Conservation (phyloP, 2,113 vertebrate species). For the Cinclus mexicanus region DNA sequence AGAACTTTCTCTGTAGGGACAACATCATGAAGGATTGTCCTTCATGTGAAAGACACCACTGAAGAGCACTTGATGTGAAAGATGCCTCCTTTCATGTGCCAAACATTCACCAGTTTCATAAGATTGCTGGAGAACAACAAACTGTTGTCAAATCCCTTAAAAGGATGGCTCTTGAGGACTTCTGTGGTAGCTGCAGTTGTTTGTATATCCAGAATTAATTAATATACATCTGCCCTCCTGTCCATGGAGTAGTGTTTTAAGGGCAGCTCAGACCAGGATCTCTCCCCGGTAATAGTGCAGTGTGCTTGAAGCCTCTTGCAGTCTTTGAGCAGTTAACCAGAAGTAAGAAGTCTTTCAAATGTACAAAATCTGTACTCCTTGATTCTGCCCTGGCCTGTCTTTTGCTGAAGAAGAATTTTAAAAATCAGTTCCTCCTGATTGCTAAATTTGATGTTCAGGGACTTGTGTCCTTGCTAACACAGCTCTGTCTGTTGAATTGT, state of each 20-base stretch:
- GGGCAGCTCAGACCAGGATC: background rate
- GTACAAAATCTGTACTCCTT: background rate
- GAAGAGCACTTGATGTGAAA: background rate
- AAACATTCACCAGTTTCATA: background rate
- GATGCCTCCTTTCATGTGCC: background rate
- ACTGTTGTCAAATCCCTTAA: background rate
- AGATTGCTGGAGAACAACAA: background rate
- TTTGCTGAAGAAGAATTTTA: background rate
- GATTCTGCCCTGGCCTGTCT: background rate
- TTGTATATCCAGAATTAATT: background rate
- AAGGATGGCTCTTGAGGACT: background rate
- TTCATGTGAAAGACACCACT: background rate
- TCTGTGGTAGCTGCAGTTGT: background rate
- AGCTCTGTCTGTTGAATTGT: background rate
- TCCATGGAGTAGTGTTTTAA: background rate
- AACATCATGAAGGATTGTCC: background rate
- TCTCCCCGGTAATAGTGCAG: background rate
- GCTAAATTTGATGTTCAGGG: background rate
- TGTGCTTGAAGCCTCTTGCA: background rate
- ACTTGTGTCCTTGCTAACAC: background rate
- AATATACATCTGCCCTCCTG: background rate
- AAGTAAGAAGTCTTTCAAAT: background rate
- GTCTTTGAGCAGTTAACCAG: background rate
- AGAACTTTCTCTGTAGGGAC: background rate
- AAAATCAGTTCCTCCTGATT: background rate